Conservation (phyloP, 64 coral and sea anemone genomes). For the Platygyra sinensis region DNA sequence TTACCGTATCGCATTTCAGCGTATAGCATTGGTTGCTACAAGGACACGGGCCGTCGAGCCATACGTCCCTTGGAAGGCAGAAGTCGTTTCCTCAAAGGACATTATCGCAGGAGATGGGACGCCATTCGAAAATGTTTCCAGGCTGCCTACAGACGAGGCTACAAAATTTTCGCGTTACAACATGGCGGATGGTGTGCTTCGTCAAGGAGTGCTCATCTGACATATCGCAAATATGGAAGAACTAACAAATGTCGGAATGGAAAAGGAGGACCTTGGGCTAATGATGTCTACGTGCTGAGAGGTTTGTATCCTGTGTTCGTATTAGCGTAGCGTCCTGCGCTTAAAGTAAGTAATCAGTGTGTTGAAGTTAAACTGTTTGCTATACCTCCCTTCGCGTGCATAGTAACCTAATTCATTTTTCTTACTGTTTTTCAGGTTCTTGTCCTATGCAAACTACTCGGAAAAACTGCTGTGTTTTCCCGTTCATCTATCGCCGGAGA, state of each 20-base stretch:
- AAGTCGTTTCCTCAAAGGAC: conserved; percentile 19
- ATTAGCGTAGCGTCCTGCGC: not conserved
- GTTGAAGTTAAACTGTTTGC: too few relatives aligned
- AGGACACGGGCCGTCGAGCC: conserved; percentile 28
- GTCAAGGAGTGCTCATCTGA: conserved; percentile 26
- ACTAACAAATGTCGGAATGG: conserved; percentile 16
- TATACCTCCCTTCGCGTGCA: too few relatives aligned
- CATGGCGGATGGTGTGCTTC: conserved; percentile 61
- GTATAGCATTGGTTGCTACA: conserved; percentile 57
- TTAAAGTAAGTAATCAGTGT: too few relatives aligned
- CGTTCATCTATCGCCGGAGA: conserved; percentile 51
- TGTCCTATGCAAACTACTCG: conserved; percentile 25
- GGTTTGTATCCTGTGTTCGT: not conserved
- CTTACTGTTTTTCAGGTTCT: conserved; percentile 15
- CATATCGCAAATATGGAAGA: conserved; percentile 18
- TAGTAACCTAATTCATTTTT: not conserved
- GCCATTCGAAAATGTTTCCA: conserved; percentile 39
- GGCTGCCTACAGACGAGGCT: conserved; percentile 54
- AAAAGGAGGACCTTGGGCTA: conserved; percentile 48
- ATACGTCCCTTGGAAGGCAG: conserved; percentile 33
- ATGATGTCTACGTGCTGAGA: conserved; percentile 42
- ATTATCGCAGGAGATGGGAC: conserved; percentile 8
- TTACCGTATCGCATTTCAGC: not conserved
- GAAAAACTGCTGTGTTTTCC: conserved; percentile 56
- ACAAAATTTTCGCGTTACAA: conserved; percentile 66